phyloP scores from a whole-genome alignment of 2,888 invertebrate species.

The Iphiclides podalirius region DNA sequence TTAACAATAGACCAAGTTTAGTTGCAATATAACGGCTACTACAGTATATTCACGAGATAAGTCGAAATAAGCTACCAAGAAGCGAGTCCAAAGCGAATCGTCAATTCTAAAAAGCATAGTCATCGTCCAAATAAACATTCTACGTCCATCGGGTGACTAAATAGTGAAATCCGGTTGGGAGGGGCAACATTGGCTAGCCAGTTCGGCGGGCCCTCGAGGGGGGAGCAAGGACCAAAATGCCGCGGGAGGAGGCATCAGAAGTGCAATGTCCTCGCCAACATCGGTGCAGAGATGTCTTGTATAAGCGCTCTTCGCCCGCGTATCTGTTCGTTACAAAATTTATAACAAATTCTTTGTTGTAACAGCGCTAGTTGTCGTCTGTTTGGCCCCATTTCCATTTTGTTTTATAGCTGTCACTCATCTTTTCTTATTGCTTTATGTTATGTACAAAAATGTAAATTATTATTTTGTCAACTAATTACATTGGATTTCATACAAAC shows the following conservation, averaged over 20 bases:
- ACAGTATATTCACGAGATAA: no score
- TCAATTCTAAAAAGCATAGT: conserved; percentile 16
- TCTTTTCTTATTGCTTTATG: no score
- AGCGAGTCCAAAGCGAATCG: conserved; percentile 2
- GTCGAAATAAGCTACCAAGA: not conserved
- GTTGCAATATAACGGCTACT: no score
- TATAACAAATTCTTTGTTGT: conserved; percentile 49
- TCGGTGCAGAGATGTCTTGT: conserved; percentile 62
- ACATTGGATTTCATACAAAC: no score
- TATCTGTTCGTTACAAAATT: conserved; percentile 49
- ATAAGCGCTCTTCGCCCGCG: conserved; percentile 44
- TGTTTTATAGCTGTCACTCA: no score
- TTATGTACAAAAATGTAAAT: no score
- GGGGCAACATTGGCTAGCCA: conserved; percentile 64
- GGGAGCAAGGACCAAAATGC: conserved; percentile 59
- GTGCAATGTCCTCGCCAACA: conserved; percentile 79
- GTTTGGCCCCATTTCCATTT: no score
- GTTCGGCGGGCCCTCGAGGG: conserved; percentile 64
- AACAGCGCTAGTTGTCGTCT: no score
- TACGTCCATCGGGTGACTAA: conserved; percentile 48
- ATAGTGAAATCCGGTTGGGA: conserved; percentile 70
- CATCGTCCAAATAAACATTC: conserved; percentile 31
- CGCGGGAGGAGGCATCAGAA: conserved; percentile 52
- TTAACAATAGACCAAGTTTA: no score
- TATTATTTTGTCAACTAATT: no score